Evolutionary conservation across 2,888 invertebrate species (phyloP), one percentile per base, ranked within the genome.

Genomic region (Terebella lapidaria): DNA sequence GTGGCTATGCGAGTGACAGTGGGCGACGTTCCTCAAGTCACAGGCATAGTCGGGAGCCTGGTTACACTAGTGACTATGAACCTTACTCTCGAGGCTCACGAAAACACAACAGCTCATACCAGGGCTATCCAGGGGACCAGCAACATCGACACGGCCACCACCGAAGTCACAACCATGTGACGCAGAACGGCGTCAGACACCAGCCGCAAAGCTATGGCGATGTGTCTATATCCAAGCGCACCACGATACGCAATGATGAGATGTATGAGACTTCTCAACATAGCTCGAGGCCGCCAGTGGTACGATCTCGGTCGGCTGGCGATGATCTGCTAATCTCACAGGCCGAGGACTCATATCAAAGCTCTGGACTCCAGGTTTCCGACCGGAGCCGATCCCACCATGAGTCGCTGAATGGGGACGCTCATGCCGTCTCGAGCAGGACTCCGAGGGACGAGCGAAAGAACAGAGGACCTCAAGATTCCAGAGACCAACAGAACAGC

Each of bases 241-340:
- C 58, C 47, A 60, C 55, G 28, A 56, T 63, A 18, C 20, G 58
- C n/a, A 63, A 61, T 47, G 63, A 63, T 35, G 63, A 63, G 51
- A 28, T 63, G 49, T 63, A 63, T 22, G 62, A 54, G 26, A 60
- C 61, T 35, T 20, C 10, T 18, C 30, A 35, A 35, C 18, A 4
- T 5, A 24, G 5, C 5, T 24, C 10, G 22, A 24, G 15, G n/a
- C 15, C n/a, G 5, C 49, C 10, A 5, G 18, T n/a, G 18, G n/a
- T 24, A 15, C 24, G n/a, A 15, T 10, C 49, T 5, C 18, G 18
- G n/a, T n/a, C 18, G 5, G 49, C 24, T 5, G 18, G 18, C 18
- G 10, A 15, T 22, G n/a, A 24, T 5, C 15, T 24, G 18, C n/a
- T n/a, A 15, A 49, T 5, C 22, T 35, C 42, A 35, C 42, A 35